Evolutionary conservation across 37 sponge, comb jelly and placozoan species (phyloP), one percentile per base, ranked within the genome.

Genomic region (Haliclona indistincta): DNA sequence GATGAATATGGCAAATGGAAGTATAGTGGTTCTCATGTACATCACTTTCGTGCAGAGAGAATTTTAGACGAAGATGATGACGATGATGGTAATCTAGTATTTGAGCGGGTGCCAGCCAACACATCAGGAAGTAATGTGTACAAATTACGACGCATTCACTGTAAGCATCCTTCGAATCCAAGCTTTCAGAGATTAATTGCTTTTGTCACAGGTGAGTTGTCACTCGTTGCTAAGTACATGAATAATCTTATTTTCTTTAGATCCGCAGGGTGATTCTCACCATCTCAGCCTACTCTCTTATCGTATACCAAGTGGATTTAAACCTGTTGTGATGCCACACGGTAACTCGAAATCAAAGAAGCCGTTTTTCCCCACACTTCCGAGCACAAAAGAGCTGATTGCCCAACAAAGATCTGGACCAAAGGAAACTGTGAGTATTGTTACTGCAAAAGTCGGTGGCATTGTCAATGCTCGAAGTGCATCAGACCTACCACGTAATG

Each of bases 1-100:
- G 81, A 81, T 63, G 64, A 71, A 17, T 81, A 72, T 54, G 73
- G 81, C 3, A 81, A 41, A 5, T 81, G 81, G 81, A 63, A 81
- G 28, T 63, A 81, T 32, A 38, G 54, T 71, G 81, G 81, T 7
- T 81, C 81, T n/a, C 81, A 81, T 40, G 65, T 65, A 30, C 37
- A 49, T 17, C 4, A 41, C 17, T 71, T 35, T 28, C 26, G 13
- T 4, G 52, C 45, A n/a, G n/a, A n/a, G n/a, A n/a, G n/a, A n/a
- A n/a, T n/a, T n/a, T n/a, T n/a, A n/a, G n/a, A n/a, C n/a, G n/a
- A n/a, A 26, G 32, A 15, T 30, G 63, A 71, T 39, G 32, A 34
- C 23, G 73, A 71, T 40, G 42, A 60, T 41, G 81, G 56, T 17
- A 19, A 71, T 22, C n/a, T 81, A 17, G 3, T 17, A 3, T 36